These are phyloP conservation scores for Indri indri DNA, from an alignment of 2,113 vertebrate species.

Conservation along the genomic window DNA sequence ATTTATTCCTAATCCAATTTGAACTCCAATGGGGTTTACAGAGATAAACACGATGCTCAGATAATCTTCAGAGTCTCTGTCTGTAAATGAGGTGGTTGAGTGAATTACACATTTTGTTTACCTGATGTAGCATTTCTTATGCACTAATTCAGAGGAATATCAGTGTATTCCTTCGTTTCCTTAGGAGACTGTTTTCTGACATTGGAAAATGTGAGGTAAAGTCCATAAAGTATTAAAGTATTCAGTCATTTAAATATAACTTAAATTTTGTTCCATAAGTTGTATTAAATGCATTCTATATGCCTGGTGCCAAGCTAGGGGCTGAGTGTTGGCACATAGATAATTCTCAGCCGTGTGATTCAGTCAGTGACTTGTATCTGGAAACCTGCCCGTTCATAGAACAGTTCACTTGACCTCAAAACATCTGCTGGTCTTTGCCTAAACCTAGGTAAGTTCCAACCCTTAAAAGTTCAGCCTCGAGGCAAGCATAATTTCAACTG, in stretches of 20 bases:
- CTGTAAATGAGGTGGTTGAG: background rate
- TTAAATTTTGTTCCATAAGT: background rate
- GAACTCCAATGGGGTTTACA: background rate
- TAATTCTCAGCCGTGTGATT: background rate
- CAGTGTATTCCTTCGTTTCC: background rate
- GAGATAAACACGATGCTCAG: background rate
- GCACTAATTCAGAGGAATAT: background rate
- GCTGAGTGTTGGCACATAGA: background rate
- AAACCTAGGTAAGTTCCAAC: background rate
- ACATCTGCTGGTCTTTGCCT: background rate
- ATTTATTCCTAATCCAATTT: background rate
- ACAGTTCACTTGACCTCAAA: background rate
- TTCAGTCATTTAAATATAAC: background rate
- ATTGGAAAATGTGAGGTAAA: background rate
- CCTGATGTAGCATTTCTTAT: background rate
- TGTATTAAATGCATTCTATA: background rate
- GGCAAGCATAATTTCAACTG: background rate
- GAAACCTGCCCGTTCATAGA: background rate
- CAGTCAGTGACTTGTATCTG: background rate
- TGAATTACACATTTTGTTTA: background rate
- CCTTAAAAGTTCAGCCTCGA: background rate
- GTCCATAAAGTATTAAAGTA: background rate
- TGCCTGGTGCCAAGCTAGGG: background rate
- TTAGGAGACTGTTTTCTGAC: background rate
- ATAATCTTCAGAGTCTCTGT: background rate